Conservation (phyloP, 2,797 vertebrate genomes). For the Siniperca undulata region DNA sequence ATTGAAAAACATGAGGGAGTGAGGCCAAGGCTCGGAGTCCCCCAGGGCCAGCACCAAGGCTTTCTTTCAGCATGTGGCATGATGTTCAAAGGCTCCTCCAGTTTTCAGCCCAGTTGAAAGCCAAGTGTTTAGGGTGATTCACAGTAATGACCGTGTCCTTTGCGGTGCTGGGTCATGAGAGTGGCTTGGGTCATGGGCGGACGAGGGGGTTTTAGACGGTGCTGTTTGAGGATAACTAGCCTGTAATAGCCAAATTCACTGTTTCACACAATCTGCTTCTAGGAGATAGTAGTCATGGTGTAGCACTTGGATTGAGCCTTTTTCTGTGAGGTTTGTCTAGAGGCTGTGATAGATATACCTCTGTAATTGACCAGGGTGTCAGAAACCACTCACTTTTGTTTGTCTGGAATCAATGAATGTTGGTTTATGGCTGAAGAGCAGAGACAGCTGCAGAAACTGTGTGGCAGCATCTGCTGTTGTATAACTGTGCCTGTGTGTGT, state of each 20-base stretch:
- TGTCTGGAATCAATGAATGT: constrained; percentile 57
- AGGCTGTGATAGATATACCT: constrained; percentile 69
- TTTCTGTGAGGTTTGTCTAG: constrained; percentile 56
- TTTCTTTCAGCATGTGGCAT: constrained; percentile 58
- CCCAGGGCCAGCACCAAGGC: constrained; percentile 60
- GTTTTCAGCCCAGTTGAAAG: constrained; percentile 68
- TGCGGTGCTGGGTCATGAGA: constrained; percentile 51
- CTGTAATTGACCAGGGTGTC: constrained; percentile 71
- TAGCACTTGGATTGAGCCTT: constrained; percentile 36
- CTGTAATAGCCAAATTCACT: constrained; percentile 51
- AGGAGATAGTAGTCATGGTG: constrained; percentile 50
- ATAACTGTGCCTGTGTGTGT: constrained; percentile 22
- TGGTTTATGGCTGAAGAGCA: constrained; percentile 62
- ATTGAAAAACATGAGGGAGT: constrained; percentile 78
- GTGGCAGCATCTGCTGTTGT: constrained; percentile 58
- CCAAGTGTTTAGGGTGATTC: constrained; percentile 72
- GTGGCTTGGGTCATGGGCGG: constrained; percentile 37
- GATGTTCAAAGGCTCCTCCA: constrained; percentile 73
- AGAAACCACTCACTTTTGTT: constrained; percentile 64
- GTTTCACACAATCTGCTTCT: constrained; percentile 44
- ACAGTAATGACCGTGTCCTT: constrained; percentile 57
- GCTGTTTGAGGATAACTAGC: constrained; percentile 50
- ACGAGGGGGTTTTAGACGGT: constrained; percentile 35
- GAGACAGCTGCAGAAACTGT: constrained; percentile 67
- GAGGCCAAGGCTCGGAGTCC: constrained; percentile 53